phyloP scores from a whole-genome alignment of 2,113 vertebrate species.

The Dermatemys mawii region DNA sequence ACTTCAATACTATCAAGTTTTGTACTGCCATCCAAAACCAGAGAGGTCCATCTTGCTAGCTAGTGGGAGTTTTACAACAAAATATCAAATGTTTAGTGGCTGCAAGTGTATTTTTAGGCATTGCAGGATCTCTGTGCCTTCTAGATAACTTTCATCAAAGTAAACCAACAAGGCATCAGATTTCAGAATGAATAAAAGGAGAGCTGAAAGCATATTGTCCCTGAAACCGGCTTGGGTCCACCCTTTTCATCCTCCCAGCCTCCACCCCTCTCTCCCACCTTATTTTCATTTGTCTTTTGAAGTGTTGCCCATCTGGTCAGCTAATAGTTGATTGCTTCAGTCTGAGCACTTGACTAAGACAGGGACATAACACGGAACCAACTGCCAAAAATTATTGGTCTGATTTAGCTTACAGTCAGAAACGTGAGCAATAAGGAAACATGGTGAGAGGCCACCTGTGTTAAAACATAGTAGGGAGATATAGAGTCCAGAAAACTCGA shows the following conservation, averaged over 20 bases:
- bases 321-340: background rate
- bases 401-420: background rate
- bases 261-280: background rate
- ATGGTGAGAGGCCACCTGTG: background rate
- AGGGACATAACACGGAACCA: background rate
- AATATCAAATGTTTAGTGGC: constrained; percentile 2
- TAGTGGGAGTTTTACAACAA: background rate
- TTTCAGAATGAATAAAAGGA: constrained; percentile 1
- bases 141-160: constrained; percentile 30
- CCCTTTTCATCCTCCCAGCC: background rate
- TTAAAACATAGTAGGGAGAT: no score
- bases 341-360: background rate
- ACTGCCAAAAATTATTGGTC: background rate
- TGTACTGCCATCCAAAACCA: background rate
- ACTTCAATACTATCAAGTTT: background rate
- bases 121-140: background rate
- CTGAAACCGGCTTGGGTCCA: background rate
- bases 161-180: constrained; percentile 20
- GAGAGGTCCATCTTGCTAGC: background rate
- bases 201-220: background rate
- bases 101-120: background rate
- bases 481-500: background rate
- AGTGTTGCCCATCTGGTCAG: background rate
- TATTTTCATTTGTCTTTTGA: background rate
- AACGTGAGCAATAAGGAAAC: background rate